A percentile compares a stretch with the other conserved stretches of the same genome.
Conservation (phyloP, 2,888 invertebrate species). For the Cryptophagus acutangulus region DNA sequence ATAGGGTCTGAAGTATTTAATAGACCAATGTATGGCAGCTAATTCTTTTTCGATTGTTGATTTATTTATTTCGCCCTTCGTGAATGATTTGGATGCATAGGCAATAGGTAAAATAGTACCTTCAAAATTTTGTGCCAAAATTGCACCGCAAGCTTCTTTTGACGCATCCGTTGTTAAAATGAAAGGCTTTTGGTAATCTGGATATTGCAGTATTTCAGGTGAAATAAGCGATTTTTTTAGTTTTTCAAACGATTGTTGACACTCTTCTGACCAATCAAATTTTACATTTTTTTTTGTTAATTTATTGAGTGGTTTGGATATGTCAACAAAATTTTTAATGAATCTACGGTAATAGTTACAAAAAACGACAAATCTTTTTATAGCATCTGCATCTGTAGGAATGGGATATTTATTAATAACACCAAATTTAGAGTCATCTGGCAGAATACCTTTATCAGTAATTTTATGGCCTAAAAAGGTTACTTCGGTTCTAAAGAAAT, state of each 20-base stretch:
- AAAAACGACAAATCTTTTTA: slow-evolving; percentile 11
- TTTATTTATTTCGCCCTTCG: slow-evolving; percentile 11
- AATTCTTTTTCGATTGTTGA: slow-evolving; percentile 15
- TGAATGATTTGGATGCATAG: slow-evolving; percentile 18
- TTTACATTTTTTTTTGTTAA: slow-evolving; percentile 9
- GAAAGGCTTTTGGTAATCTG: slow-evolving; percentile 16
- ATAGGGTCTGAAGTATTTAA: slow-evolving; percentile 14
- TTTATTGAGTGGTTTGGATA: slow-evolving; percentile 11
- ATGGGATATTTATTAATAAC: slow-evolving; percentile 11
- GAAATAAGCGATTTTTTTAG: slow-evolving; percentile 11
- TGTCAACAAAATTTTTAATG: slow-evolving; percentile 15
- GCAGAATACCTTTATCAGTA: slow-evolving; percentile 10
- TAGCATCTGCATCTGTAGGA: slow-evolving; percentile 9
- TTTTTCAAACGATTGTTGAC: slow-evolving; percentile 12
- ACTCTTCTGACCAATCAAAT: slow-evolving; percentile 14
- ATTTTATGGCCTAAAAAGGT: slow-evolving; percentile 17
- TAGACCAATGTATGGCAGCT: slow-evolving; percentile 8
- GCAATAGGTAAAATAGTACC: slow-evolving; percentile 15
- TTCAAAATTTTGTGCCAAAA: slow-evolving; percentile 15
- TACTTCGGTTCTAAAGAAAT: slow-evolving; percentile 21
- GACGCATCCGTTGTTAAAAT: slow-evolving; percentile 17
- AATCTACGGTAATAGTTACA: slow-evolving; percentile 11
- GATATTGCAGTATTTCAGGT: slow-evolving; percentile 17
- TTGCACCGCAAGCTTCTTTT: slow-evolving; percentile 15
- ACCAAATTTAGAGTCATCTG: slow-evolving; percentile 6